Base-by-base conservation (phyloP, 2,797 vertebrate genomes). In the Pseudochirops cupreus region DNA sequence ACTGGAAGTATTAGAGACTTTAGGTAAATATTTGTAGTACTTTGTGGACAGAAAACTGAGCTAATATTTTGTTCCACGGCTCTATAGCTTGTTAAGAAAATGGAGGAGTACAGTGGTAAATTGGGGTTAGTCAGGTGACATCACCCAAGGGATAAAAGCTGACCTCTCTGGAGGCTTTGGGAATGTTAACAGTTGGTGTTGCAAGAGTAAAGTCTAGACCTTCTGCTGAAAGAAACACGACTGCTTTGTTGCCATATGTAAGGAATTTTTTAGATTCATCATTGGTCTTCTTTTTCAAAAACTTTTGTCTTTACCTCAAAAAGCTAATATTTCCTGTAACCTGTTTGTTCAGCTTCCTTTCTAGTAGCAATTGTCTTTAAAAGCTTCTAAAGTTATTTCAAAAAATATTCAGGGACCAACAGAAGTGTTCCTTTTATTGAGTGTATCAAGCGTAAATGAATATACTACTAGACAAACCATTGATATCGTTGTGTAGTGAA, bases 131-230 rank as follows among this genome's bases (percentile, higher is more conserved):
- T 11, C 97, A 97, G 31, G 93, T 98, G 97, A 96, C 96, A 58
- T 94, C 53, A 0, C 0, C 12, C 93, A n/a, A 28, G 82, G 54
- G 53, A 97, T 98, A 97, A 98, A 97, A 97, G 90, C 58, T 56
- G n/a, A 46, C 33, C 59, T 94, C 92, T 90, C 92, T 21, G 31
- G 3, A 3, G 91, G 33, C 33, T 74, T 89, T 92, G 62, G 18
- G 50, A 95, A 46, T 91, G 56, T 74, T n/a, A 93, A 91, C 56
- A 28, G 28, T 57, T 26, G 29, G 50, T 59, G 39, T 56, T 28
- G n/a, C 29, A 4, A 58, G 58, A 95, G 89, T 59, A 94, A 96
- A 33, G 58, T 46, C 87, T 57, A 89, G 96, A 97, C 94, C 90
- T 74, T 55, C 52, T 59, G 39, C 12, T 54, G 39, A 91, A 39